Conservation (phyloP, 2,888 invertebrate species). For the Melikaiella ostensackeni region DNA sequence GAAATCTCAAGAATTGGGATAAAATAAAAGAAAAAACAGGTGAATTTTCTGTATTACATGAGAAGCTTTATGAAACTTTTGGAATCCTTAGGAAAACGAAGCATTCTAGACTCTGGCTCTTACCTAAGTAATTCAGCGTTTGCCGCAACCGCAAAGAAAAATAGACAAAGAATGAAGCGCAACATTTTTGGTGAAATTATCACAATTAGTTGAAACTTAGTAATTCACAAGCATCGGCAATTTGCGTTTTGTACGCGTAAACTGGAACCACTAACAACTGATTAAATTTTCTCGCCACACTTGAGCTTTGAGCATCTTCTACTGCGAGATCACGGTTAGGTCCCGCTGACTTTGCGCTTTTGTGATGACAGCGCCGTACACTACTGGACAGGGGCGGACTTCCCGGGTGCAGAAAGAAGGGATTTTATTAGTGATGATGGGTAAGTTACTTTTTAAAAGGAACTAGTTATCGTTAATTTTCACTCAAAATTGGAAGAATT, state of each 20-base stretch:
- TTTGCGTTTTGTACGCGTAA: neutral
- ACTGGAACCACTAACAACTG: neutral
- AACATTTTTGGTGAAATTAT: conserved; percentile 52
- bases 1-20: neutral
- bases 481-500: too few relatives aligned
- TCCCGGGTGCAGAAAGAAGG: too few relatives aligned
- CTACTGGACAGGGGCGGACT: too few relatives aligned
- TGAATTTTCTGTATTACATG: too few relatives aligned
- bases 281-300: neutral
- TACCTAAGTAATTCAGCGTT: conserved; percentile 60
- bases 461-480: too few relatives aligned
- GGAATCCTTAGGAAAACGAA: neutral
- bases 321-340: too few relatives aligned
- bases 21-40: neutral
- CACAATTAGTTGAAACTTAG: neutral
- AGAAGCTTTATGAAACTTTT: neutral
- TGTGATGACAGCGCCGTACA: too few relatives aligned
- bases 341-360: too few relatives aligned
- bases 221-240: neutral
- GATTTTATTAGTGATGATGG: too few relatives aligned
- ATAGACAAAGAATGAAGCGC: conserved; percentile 55
- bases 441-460: too few relatives aligned
- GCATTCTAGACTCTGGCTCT: conserved; percentile 41
- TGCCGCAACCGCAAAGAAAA: conserved; percentile 52
- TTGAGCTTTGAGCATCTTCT: too few relatives aligned